Evolutionary conservation across 2,113 vertebrate species (phyloP).

Genomic region (Lota lota): DNA sequence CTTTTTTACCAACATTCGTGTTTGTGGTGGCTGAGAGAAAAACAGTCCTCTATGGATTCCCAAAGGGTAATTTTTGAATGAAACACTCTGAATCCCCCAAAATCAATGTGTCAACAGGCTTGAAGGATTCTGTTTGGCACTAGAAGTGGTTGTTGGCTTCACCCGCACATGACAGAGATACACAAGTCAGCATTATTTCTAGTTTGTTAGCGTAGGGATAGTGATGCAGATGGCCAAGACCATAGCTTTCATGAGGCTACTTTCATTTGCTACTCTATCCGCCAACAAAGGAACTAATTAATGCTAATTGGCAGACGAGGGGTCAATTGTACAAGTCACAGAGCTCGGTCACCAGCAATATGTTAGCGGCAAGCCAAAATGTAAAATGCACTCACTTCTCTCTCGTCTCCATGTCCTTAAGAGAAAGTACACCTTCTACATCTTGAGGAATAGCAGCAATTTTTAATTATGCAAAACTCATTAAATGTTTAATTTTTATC

Average conservation of each 20-base stretch:
- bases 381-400: slow-evolving; percentile 40
- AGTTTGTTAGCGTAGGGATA: too few species aligned
- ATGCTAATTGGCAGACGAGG: slow-evolving; percentile 59
- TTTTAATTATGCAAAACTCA: too few species aligned
- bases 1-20: too few species aligned
- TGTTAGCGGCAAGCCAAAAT: slow-evolving; percentile 42
- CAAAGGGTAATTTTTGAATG: not conserved
- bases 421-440: slow-evolving; percentile 18
- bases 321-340: slow-evolving; percentile 59
- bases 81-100: not conserved
- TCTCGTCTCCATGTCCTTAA: not conserved
- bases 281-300: slow-evolving; percentile 65
- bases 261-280: slow-evolving; percentile 9
- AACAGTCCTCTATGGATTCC: too few species aligned
- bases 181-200: too few species aligned
- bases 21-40: too few species aligned
- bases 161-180: too few species aligned
- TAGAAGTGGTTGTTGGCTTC: too few species aligned
- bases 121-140: too few species aligned
- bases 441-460: slow-evolving; percentile 18
- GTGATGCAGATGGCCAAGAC: not conserved
- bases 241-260: not conserved
- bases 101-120: not conserved
- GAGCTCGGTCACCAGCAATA: slow-evolving; percentile 50
- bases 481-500: too few species aligned